These are phyloP conservation scores for Acleris literana DNA, from an alignment of 2,888 invertebrate genomes.

Conservation along the genomic window DNA sequence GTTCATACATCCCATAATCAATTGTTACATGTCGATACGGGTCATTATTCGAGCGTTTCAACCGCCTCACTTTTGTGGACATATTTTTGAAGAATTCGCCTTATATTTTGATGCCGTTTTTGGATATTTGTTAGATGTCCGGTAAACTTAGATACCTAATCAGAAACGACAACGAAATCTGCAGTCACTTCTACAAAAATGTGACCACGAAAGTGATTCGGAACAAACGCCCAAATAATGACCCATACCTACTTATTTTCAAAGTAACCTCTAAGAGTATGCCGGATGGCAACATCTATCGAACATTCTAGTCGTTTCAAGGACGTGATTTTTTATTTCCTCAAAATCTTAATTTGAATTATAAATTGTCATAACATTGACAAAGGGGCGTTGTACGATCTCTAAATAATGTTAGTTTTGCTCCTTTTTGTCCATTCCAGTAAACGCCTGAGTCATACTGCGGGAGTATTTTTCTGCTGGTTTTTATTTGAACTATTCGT, in stretches of 20 bases:
- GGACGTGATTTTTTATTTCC: not conserved
- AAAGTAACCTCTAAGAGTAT: not conserved
- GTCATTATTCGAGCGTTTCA: too few species aligned
- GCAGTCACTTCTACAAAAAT: too few species aligned
- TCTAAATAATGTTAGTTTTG: constrained; percentile 30
- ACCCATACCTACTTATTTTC: not conserved
- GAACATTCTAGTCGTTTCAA: not conserved
- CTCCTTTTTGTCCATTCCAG: constrained; percentile 14
- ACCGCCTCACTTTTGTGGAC: too few species aligned
- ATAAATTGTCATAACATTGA: constrained; percentile 34
- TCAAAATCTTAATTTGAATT: constrained; percentile 14
- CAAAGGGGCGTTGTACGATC: constrained; percentile 30
- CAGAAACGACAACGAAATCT: too few species aligned
- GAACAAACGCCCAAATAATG: too few species aligned
- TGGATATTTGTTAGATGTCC: too few species aligned
- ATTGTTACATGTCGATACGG: too few species aligned
- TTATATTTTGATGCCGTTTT: too few species aligned
- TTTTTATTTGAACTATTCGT: not conserved
- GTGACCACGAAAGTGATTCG: too few species aligned
- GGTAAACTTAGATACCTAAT: too few species aligned
- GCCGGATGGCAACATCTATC: not conserved
- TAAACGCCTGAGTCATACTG: constrained; percentile 25
- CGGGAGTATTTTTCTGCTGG: not conserved
- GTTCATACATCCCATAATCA: too few species aligned
- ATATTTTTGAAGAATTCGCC: too few species aligned